phyloP scores from a whole-genome alignment of 2,113 vertebrate genomes.

The Rhea americana region DNA sequence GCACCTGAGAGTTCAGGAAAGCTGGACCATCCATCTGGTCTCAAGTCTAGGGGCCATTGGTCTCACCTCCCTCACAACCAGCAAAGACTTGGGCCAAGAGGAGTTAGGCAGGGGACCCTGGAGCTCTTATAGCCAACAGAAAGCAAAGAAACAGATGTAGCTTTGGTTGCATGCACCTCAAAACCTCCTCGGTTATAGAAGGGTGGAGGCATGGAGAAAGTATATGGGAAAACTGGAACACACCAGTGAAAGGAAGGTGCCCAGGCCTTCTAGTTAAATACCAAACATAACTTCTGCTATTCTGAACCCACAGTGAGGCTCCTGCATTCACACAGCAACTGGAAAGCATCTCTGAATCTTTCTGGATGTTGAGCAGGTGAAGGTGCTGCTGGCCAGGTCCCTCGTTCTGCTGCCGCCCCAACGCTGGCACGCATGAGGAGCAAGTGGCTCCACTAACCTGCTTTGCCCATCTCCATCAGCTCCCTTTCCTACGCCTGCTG shows the following conservation, averaged over 20 bases:
- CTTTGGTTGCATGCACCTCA: neutral
- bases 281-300: no score
- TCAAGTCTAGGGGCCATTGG: neutral
- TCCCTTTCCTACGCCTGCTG: neutral
- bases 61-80: neutral
- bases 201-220: neutral
- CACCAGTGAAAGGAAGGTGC: neutral
- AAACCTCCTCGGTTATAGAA: neutral
- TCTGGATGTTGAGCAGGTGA: neutral
- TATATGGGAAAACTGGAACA: neutral
- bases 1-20: neutral
- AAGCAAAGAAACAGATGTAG: neutral
- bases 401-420: neutral
- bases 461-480: neutral
- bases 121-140: neutral
- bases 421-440: neutral
- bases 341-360: neutral
- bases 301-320: rapidly evolving
- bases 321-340: neutral
- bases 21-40: neutral
- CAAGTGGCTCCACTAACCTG: neutral
- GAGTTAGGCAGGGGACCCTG: neutral
- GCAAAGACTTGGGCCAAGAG: neutral
- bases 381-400: neutral
- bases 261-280: neutral